Conservation (phyloP, 2,797 vertebrate genomes). For the Pelodytes ibericus region DNA sequence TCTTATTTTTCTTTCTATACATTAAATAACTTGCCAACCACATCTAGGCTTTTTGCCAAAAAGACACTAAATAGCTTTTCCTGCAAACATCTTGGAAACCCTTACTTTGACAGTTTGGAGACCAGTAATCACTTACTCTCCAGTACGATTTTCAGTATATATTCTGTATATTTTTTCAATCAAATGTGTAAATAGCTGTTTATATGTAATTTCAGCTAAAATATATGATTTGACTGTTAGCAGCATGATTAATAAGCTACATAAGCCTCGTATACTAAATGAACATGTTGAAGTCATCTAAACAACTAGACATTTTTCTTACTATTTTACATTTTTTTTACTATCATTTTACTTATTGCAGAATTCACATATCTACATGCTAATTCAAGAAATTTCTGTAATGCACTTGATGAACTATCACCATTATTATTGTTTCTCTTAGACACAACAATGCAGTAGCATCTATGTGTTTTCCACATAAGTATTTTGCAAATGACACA, state of each 20-base stretch:
- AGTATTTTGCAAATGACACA: too few species aligned
- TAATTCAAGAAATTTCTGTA: too few species aligned
- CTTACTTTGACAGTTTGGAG: constrained; percentile 45
- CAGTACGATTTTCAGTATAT: constrained; percentile 19
- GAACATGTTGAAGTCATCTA: not conserved
- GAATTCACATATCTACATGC: too few species aligned
- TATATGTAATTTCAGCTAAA: constrained; percentile 15
- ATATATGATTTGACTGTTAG: constrained; percentile 9
- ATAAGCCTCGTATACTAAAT: constrained; percentile 1
- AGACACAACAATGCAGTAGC: too few species aligned
- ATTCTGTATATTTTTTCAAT: constrained; percentile 27
- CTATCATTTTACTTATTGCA: too few species aligned
- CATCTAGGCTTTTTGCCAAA: constrained; percentile 41
- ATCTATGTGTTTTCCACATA: too few species aligned
- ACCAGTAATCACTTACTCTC: constrained; percentile 41
- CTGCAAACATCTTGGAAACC: constrained; percentile 51
- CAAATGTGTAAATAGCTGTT: constrained; percentile 32
- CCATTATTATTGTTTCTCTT: too few species aligned
- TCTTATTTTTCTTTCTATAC: constrained; percentile 28
- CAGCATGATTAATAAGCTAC: not conserved
- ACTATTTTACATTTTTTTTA: too few species aligned
- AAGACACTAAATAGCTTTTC: constrained; percentile 35
- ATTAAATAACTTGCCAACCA: constrained; percentile 50
- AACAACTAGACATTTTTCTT: not conserved
- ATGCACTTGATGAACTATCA: too few species aligned